These are phyloP conservation scores for Lordiphosa andalusiaca DNA, from an alignment of 2,888 invertebrate genomes.

Conservation along the genomic window DNA sequence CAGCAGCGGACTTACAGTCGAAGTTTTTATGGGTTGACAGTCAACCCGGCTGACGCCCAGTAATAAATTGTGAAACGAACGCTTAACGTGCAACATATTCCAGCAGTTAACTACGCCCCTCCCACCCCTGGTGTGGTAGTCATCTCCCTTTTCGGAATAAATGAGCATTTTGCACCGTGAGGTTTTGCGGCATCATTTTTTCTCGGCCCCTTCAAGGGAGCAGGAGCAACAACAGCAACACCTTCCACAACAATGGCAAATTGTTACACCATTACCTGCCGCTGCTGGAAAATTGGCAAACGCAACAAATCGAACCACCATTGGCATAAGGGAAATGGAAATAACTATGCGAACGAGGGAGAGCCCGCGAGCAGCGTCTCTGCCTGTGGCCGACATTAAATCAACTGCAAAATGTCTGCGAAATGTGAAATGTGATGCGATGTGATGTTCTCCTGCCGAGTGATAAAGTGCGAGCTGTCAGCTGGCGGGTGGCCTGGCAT, in stretches of 20 bases:
- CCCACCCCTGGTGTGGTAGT: background rate
- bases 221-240: conserved; percentile 30
- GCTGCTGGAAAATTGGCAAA: conserved; percentile 53
- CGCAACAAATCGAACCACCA: conserved; percentile 58
- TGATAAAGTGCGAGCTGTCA: conserved; percentile 53
- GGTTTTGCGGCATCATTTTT: conserved; percentile 63
- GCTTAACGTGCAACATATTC: conserved; percentile 72
- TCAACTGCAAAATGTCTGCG: conserved; percentile 67
- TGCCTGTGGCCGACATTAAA: conserved; percentile 50
- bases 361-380: conserved; percentile 8
- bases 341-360: background rate
- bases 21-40: conserved; percentile 68
- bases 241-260: conserved; percentile 63
- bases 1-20: conserved; percentile 12
- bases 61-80: conserved; percentile 59
- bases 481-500: conserved; percentile 6
- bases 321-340: conserved; percentile 8
- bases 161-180: conserved; percentile 64
- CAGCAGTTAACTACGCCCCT: conserved; percentile 28
- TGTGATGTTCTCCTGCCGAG: conserved; percentile 28
- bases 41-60: conserved; percentile 59
- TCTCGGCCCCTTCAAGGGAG: conserved; percentile 19
- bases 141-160: conserved; percentile 47
- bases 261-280: conserved; percentile 62
- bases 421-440: conserved; percentile 51